Percentiles rank a stretch among this genome's conserved stretches.
These are phyloP conservation scores for Mizuhopecten yessoensis DNA, from an alignment of 1,140 invertebrate genomes.

Conservation along the genomic window DNA sequence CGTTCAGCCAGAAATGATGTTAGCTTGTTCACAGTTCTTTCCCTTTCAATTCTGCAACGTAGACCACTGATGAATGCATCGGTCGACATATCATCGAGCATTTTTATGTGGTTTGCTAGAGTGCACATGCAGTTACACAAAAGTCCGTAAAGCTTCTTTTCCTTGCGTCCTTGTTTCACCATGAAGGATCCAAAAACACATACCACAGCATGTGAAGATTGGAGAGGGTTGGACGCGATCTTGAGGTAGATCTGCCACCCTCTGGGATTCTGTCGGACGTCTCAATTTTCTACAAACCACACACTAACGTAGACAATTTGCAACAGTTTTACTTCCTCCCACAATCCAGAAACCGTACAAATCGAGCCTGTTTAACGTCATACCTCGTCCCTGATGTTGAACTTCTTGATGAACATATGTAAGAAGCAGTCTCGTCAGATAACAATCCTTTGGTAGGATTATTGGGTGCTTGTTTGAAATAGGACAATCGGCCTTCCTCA, in stretches of 20 bases:
- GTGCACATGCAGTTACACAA: constrained; percentile 65
- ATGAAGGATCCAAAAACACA: constrained; percentile 68
- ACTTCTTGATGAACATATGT: constrained; percentile 49
- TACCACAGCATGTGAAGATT: constrained; percentile 61
- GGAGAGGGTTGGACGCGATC: constrained; percentile 58
- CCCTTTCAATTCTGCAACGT: constrained; percentile 53
- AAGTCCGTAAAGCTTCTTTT: constrained; percentile 64
- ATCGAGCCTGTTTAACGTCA: constrained; percentile 55
- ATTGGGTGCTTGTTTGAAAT: background rate
- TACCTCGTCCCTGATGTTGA: constrained; percentile 59
- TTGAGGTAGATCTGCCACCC: constrained; percentile 62
- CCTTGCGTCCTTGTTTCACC: constrained; percentile 64
- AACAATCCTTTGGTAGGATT: background rate
- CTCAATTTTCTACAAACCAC: constrained; percentile 56
- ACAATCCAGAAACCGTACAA: constrained; percentile 56
- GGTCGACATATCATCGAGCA: constrained; percentile 66
- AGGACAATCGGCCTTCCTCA: constrained; percentile 37
- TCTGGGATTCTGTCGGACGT: constrained; percentile 42
- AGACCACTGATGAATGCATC: constrained; percentile 68
- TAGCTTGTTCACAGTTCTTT: constrained; percentile 25
- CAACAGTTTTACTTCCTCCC: constrained; percentile 33
- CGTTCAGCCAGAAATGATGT: constrained; percentile 31
- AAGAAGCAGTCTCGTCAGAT: constrained; percentile 51
- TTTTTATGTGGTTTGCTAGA: constrained; percentile 67
- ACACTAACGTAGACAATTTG: constrained; percentile 41